phyloP scores from a whole-genome alignment of 2,797 vertebrate genomes.

The Anguilla anguilla region DNA sequence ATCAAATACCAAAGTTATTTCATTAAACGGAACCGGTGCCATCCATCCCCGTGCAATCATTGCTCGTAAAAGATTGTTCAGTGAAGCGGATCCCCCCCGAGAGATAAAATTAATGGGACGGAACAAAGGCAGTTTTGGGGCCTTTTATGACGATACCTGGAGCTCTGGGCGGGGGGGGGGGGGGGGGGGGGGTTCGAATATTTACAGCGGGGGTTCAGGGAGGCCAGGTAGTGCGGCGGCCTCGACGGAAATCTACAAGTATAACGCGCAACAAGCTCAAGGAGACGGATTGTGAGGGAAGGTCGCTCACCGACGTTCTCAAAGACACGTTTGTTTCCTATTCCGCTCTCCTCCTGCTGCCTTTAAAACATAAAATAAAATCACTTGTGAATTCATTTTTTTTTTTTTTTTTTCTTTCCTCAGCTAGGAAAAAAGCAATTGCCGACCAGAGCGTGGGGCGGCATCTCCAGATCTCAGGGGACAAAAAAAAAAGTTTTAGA shows the following conservation, averaged over 20 bases:
- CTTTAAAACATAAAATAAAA: slow-evolving; percentile 28
- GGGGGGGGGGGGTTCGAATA: slow-evolving; percentile 7
- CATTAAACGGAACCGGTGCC: slow-evolving; percentile 66
- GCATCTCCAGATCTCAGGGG: neutral
- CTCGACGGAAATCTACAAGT: slow-evolving; percentile 1
- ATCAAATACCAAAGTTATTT: slow-evolving; percentile 62
- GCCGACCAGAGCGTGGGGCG: too few relatives aligned
- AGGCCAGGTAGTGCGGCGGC: neutral
- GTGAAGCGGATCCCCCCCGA: slow-evolving; percentile 61
- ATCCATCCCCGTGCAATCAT: slow-evolving; percentile 73
- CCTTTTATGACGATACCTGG: slow-evolving; percentile 28
- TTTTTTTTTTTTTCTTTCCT: neutral
- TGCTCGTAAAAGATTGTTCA: slow-evolving; percentile 69
- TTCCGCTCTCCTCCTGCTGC: slow-evolving; percentile 1
- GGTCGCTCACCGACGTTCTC: neutral
- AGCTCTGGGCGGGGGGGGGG: neutral
- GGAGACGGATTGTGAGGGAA: neutral
- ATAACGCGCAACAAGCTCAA: neutral
- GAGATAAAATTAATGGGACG: slow-evolving; percentile 65
- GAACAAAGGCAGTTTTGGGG: slow-evolving; percentile 56
- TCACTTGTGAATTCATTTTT: slow-evolving; percentile 36
- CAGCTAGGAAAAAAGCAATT: neutral
- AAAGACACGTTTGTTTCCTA: neutral
- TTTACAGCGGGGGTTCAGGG: slow-evolving; percentile 23
- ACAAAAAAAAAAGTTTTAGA: neutral